phyloP scores from a whole-genome alignment of 2,888 invertebrate genomes.

The Galerucella nymphaeae region DNA sequence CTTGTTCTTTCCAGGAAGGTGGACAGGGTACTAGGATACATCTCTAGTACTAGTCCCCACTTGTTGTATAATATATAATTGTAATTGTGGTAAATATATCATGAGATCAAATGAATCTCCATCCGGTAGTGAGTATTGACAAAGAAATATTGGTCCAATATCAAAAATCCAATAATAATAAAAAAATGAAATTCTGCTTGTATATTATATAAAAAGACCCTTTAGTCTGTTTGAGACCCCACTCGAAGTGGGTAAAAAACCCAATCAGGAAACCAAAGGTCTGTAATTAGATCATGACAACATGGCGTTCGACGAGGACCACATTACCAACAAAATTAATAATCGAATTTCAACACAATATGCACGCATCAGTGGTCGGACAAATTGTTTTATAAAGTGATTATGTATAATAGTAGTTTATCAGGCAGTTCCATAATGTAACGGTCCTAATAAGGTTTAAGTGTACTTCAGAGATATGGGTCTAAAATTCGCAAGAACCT shows the following conservation, averaged over 20 bases:
- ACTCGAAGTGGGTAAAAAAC: slow-evolving; percentile 26
- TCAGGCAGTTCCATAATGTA: slow-evolving; percentile 61
- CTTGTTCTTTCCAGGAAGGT: too few species aligned
- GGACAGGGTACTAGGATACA: too few species aligned
- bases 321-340: slow-evolving; percentile 64
- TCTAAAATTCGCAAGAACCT: slow-evolving; percentile 47
- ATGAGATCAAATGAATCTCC: too few species aligned
- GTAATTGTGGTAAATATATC: too few species aligned
- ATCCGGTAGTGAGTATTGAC: too few species aligned
- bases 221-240: background rate
- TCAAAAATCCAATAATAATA: slow-evolving; percentile 4
- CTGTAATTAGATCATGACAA: slow-evolving; percentile 53
- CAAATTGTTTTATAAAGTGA: slow-evolving; percentile 86
- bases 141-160: background rate
- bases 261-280: slow-evolving; percentile 35
- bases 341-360: slow-evolving; percentile 67
- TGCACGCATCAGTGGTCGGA: slow-evolving; percentile 77
- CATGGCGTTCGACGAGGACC: slow-evolving; percentile 53
- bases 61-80: too few species aligned
- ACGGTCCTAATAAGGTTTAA: slow-evolving; percentile 57
- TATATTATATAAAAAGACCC: slow-evolving; percentile 5
- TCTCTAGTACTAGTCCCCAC: too few species aligned
- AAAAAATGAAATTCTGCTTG: background rate
- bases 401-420: slow-evolving; percentile 72
- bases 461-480: slow-evolving; percentile 56